Base-by-base conservation (phyloP, 2,797 vertebrate species). In the Hafferia zeledoni region DNA sequence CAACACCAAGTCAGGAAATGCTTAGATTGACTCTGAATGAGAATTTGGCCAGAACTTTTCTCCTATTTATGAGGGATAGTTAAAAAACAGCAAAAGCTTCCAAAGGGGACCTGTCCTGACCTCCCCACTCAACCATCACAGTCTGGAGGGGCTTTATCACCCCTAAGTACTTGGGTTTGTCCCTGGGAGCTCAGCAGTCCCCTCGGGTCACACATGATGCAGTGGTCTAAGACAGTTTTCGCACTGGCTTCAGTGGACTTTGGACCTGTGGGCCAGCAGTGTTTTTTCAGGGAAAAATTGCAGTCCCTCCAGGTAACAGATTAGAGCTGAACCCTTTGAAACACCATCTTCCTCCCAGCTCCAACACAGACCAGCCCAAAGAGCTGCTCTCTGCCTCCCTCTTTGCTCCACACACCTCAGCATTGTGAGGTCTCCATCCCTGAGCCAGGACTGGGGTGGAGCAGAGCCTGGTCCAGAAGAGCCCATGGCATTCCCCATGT, bases 1-100 rank as follows among this genome's bases (percentile, higher is more conserved):
- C 96, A 94, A 93, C 95, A 96, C 94, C 33, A 3, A 76, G 72
- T 93, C 96, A 96, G 96, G 95, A 96, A 96, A 95, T 90, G 83
- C 95, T 95, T 86, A 88, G 69, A 81, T 93, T 76, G 93, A 88
- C 94, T 94, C 80, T 24, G 55, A 96, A 91, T 4, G 60, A 93
- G 67, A 50, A 68, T 65, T 94, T 90, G 77, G 93, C 90, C 55
- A 84, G 83, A 90, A 33, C 31, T 67, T 55, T 81, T n/a, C 77
- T 93, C 28, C 83, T 79, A 5, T 94, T 95, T 90, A 91, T 55
- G 79, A 86, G 13, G 70, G 13, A 61, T 35, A 57, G 59, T 6
- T 93, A 90, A 89, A 95, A 78, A 76, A 31, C 22, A 17, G 71
- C n/a, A 88, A 90, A 91, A 56, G 52, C 60, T 86, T 94, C 56